These are phyloP conservation scores for Acridotheres tristis DNA, from an alignment of 2,797 vertebrate species.

Conservation along the genomic window DNA sequence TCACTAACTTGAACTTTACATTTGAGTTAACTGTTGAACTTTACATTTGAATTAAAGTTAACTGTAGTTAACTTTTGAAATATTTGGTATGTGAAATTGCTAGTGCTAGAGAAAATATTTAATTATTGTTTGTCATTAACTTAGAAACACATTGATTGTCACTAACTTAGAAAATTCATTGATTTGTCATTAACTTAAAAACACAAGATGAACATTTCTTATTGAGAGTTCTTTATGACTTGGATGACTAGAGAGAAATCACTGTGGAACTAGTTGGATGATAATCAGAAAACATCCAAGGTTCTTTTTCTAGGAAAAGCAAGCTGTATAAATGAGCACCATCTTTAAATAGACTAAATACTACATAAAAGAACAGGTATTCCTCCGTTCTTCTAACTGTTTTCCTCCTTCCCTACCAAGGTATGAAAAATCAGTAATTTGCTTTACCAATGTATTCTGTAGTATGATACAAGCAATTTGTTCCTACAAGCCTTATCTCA, in stretches of 20 bases:
- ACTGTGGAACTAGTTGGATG: not conserved
- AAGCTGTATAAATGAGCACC: not conserved
- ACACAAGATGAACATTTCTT: not conserved
- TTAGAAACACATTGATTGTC: not conserved
- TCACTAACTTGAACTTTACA: not conserved
- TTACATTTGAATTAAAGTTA: not conserved
- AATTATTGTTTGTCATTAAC: not conserved
- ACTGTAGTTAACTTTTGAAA: not conserved
- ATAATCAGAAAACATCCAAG: not conserved
- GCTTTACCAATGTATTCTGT: not conserved
- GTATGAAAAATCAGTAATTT: not conserved
- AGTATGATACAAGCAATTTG: not conserved
- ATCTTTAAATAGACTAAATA: not conserved
- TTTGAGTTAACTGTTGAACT: not conserved
- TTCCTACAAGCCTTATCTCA: not conserved
- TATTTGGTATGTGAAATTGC: not conserved
- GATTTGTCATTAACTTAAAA: not conserved
- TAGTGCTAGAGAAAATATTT: not conserved
- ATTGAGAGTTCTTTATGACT: not conserved
- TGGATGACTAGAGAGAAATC: not conserved
- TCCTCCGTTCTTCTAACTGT: not conserved
- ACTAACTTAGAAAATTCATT: not conserved
- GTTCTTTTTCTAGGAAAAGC: not conserved
- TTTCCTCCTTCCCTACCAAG: not conserved
- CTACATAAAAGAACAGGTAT: not conserved